Percentiles rank a stretch among this genome's conserved stretches.
These are phyloP conservation scores for Bemisia tabaci DNA, from an alignment of 1,140 invertebrate genomes.

Conservation along the genomic window DNA sequence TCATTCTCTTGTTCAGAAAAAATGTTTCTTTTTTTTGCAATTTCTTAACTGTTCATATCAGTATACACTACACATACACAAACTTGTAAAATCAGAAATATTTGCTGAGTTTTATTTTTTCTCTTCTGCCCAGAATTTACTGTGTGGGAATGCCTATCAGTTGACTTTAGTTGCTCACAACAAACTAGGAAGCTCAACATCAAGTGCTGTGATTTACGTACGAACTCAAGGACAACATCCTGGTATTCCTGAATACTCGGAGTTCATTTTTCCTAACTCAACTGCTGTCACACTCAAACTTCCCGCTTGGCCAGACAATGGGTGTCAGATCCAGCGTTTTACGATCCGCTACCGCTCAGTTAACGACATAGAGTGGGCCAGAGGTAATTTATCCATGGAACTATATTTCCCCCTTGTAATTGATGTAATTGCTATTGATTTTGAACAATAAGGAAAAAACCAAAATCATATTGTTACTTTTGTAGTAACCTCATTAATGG, in stretches of 20 bases:
- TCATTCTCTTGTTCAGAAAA: too few relatives aligned
- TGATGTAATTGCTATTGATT: too few relatives aligned
- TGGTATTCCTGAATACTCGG: conserved; percentile 44
- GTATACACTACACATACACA: too few relatives aligned
- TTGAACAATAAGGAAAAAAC: too few relatives aligned
- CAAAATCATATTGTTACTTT: too few relatives aligned
- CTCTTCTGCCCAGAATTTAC: conserved; percentile 35
- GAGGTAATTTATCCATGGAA: conserved; percentile 33
- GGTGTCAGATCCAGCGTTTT: conserved; percentile 62
- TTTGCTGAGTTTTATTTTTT: neutral
- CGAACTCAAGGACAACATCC: conserved; percentile 57
- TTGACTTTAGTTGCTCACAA: conserved; percentile 55
- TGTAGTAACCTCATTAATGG: too few relatives aligned
- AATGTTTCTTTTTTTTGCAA: too few relatives aligned
- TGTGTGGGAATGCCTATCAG: conserved; percentile 60
- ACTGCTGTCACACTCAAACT: conserved; percentile 56
- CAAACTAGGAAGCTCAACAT: conserved; percentile 53
- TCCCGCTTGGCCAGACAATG: conserved; percentile 62
- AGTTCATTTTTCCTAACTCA: conserved; percentile 50
- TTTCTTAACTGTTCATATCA: too few relatives aligned
- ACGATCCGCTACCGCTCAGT: conserved; percentile 55
- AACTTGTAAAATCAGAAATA: neutral
- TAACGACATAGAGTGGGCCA: conserved; percentile 42
- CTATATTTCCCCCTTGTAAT: too few relatives aligned
- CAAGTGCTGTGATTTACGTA: conserved; percentile 51